Base-by-base conservation (phyloP, 1,140 invertebrate species). In the Bombus huntii region DNA sequence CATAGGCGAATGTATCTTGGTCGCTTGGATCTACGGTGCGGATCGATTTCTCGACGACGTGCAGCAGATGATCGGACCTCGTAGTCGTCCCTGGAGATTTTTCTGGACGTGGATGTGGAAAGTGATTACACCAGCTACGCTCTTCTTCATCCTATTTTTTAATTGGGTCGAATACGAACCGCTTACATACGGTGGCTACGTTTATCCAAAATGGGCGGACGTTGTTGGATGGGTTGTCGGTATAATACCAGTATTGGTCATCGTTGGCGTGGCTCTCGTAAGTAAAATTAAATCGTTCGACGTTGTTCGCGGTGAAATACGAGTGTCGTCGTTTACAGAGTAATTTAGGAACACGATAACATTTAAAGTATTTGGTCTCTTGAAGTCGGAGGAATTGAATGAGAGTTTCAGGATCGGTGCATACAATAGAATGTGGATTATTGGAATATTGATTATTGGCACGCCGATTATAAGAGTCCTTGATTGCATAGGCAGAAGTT, bases 41-140 rank as follows among this genome's bases (percentile, higher is more conserved):
- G 97, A 98, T 92, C 96, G 97, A 65, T 98, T 98, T 92, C 95
- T 97, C 66, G 96, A 97, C 57, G 97, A 98, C 88, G 97, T 98
- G 22, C 96, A 97, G 91, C 95, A 96, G 75, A 98, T 98, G 98
- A 97, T 98, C 78, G 97, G 97, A 3, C 95, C 96, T 34, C 96
- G 97, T 86, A 96, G 97, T 18, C 96, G 96, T 81, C 89, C 96
- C 3, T 98, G 97, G 96, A 95, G 96, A n/a, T 96, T 96, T 81
- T 97, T 97, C 92, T 98, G 98, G 98, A 97, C 96, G 78, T 95
- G 96, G 83, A 97, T 98, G 96, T 98, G 98, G 98, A 96, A 97
- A 82, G 94, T 97, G 25, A 95, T 98, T 59, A 98, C 97, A 3
- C 98, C 98, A n/a, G 95, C 97, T 31, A 96, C 98, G 22, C 96